phyloP scores from a whole-genome alignment of 2,888 invertebrate genomes.

The Drosophila borealis region DNA sequence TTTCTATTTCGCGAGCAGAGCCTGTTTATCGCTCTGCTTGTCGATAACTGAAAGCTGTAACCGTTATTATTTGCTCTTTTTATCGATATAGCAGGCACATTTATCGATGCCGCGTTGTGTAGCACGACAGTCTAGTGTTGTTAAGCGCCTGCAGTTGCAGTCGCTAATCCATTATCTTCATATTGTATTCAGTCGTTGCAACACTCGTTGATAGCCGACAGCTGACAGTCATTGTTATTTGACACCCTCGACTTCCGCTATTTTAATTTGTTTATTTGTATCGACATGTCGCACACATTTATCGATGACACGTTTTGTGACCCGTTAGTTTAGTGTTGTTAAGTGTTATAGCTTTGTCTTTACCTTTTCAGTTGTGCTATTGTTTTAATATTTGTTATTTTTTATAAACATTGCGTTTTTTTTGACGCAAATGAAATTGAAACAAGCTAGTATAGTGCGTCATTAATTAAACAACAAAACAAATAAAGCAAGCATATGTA shows the following conservation, averaged over 20 bases:
- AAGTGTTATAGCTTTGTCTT: no score
- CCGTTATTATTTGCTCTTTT: not conserved
- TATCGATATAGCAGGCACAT: constrained; percentile 11
- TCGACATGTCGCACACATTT: no score
- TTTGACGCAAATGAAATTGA: constrained; percentile 59
- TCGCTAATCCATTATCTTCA: constrained; percentile 1
- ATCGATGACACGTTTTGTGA: no score
- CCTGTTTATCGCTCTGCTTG: constrained; percentile 10
- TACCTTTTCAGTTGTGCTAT: not conserved
- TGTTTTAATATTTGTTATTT: constrained; percentile 2
- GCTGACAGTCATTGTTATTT: no score
- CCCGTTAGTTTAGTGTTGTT: no score
- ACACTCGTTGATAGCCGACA: no score
- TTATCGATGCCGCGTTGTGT: constrained; percentile 15
- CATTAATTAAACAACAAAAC: constrained; percentile 65
- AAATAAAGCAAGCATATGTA: constrained; percentile 45
- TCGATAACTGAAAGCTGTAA: not conserved
- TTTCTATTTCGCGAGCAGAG: not conserved
- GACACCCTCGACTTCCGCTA: no score
- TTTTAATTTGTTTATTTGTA: no score
- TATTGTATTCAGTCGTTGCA: no score
- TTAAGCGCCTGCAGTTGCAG: constrained; percentile 6
- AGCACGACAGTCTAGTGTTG: constrained; percentile 8
- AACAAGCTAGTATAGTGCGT: constrained; percentile 58
- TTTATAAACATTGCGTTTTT: constrained; percentile 23